Conservation (phyloP, 1,140 invertebrate genomes). For the Drosophila seguyi region DNA sequence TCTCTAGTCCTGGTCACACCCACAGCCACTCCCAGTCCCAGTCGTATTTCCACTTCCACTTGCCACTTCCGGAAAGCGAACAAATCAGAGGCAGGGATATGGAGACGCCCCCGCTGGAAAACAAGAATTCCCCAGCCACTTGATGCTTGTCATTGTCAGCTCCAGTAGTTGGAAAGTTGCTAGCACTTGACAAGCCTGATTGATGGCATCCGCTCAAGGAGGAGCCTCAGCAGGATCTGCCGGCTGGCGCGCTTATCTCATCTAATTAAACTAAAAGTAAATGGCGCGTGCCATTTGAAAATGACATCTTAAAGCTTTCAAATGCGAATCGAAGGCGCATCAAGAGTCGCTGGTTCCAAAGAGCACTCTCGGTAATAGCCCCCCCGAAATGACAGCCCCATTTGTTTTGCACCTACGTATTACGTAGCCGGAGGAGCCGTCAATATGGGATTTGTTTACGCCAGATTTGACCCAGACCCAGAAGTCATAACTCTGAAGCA, state of each 20-base stretch:
- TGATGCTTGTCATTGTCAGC: slow-evolving; percentile 77
- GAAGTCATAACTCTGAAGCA: slow-evolving; percentile 30
- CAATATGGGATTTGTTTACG: slow-evolving; percentile 72
- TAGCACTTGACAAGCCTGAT: slow-evolving; percentile 76
- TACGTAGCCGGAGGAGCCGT: slow-evolving; percentile 29
- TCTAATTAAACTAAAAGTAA: slow-evolving; percentile 76
- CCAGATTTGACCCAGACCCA: slow-evolving; percentile 52
- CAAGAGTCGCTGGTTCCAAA: slow-evolving; percentile 15
- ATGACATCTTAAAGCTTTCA: slow-evolving; percentile 43
- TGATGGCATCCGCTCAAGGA: slow-evolving; percentile 52
- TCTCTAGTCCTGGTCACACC: background rate
- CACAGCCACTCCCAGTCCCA: slow-evolving; percentile 6
- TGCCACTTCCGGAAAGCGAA: slow-evolving; percentile 9
- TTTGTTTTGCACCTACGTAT: slow-evolving; percentile 32
- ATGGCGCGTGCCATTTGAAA: slow-evolving; percentile 50
- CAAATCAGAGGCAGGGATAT: slow-evolving; percentile 16
- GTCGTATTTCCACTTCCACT: slow-evolving; percentile 5
- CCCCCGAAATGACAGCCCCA: slow-evolving; percentile 13
- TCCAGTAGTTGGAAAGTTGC: slow-evolving; percentile 74
- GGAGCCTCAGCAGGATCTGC: slow-evolving; percentile 27
- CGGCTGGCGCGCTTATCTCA: slow-evolving; percentile 48
- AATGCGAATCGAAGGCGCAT: slow-evolving; percentile 28
- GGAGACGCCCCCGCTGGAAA: slow-evolving; percentile 25
- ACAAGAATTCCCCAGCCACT: slow-evolving; percentile 57
- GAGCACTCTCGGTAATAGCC: slow-evolving; percentile 24